Evolutionary conservation across 2,113 vertebrate genomes (phyloP).

Genomic region (Fregata magnificens): DNA sequence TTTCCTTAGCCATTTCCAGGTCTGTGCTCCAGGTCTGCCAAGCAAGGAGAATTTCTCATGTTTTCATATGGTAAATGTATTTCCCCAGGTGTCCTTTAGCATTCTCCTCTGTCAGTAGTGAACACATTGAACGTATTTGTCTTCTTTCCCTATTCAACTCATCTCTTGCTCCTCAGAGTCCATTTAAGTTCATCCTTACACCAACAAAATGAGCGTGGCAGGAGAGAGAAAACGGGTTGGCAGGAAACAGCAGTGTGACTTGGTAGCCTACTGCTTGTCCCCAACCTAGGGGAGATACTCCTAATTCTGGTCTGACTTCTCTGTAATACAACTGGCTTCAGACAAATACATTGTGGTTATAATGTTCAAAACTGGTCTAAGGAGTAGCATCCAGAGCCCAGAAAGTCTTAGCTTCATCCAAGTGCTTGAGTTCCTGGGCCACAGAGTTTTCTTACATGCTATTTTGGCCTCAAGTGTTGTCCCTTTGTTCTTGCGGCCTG

Average conservation of each 20-base stretch:
- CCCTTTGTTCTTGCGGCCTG: not conserved
- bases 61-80: not conserved
- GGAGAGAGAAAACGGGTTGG: not conserved
- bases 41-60: not conserved
- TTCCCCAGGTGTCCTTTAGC: not conserved
- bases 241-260: not conserved
- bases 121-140: not conserved
- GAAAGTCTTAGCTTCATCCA: not conserved
- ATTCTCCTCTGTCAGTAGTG: not conserved
- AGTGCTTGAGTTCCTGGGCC: not conserved
- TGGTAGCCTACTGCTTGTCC: not conserved
- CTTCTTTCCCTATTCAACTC: not conserved
- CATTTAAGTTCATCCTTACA: not conserved
- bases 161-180: not conserved
- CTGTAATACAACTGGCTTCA: not conserved
- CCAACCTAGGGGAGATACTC: not conserved
- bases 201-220: not conserved
- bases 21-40: not conserved
- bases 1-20: not conserved
- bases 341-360: not conserved
- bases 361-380: not conserved
- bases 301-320: not conserved
- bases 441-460: not conserved
- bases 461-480: not conserved
- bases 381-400: not conserved